Evolutionary conservation across 1,140 invertebrate genomes (phyloP), one percentile per base, ranked within the genome.

Genomic region (Atopsyche davidsoni): DNA sequence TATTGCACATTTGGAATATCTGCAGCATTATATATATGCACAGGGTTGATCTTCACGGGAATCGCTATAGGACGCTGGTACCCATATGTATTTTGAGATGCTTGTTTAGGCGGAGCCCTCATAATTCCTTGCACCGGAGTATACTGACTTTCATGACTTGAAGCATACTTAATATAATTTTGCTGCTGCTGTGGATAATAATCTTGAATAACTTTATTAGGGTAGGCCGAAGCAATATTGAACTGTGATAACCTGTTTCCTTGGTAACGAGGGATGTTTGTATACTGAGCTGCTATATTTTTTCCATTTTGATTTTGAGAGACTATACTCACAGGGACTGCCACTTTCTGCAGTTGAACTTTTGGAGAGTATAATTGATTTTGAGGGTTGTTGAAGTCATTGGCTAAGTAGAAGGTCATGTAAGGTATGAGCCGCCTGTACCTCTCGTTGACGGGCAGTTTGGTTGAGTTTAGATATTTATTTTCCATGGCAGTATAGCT

Each of bases 361-460:
- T 64, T 63, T 39, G 59, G 42, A 19, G 53, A 57, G 42, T 64
- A 59, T 0, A 56, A 36, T 46, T 68, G 64, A 13, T 60, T 62
- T 11, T 62, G 62, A 24, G 69, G 62, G 11, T 58, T 41, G 6
- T 62, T 75, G 60, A 78, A 75, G 57, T 79, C 77, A 47, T 81
- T 81, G 1, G 81, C 76, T 14, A 85, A 72, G 62, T 87, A 88
- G 64, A 83, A 89, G 23, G 83, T 86, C 78, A 86, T 85, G 61
- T 89, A 89, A 1, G 86, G 87, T 60, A 89, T 84, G 31, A 89
- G 62, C 40, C 87, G 75, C 55, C 86, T 77, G 59, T 83, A 83
- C 31, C 87, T 74, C 66, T 85, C 80, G 49, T 77, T 79, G 17
- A 72, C 64, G 1, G 66, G 63, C 23, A 73, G 55, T 46, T 66